phyloP scores from a whole-genome alignment of 1,140 invertebrate species.

The Tetramorium simillimum region DNA sequence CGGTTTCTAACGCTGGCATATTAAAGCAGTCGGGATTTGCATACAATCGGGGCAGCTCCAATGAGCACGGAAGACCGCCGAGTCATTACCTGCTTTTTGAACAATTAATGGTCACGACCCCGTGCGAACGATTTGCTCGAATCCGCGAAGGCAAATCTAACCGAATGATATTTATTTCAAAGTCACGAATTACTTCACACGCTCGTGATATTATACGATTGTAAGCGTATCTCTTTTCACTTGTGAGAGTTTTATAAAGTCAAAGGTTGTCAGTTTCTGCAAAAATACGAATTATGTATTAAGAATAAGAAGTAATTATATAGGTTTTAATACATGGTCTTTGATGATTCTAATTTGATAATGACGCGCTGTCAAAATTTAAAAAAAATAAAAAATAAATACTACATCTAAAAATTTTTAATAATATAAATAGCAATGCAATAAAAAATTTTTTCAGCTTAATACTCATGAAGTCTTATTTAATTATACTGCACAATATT shows the following conservation, averaged over 20 bases:
- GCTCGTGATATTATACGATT: background rate
- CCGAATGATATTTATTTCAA: background rate
- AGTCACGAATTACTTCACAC: background rate
- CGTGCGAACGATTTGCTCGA: slow-evolving; percentile 14
- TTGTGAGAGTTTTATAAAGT: background rate
- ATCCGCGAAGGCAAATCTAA: background rate
- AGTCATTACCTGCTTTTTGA: slow-evolving; percentile 9
- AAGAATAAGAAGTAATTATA: background rate
- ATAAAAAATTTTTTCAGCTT: too few species aligned
- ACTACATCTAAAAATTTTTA: too few species aligned
- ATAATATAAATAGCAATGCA: too few species aligned
- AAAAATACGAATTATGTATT: background rate
- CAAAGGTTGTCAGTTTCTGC: background rate
- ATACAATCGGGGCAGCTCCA: slow-evolving; percentile 15
- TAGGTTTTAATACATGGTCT: too few species aligned
- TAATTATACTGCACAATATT: too few species aligned
- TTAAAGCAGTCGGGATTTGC: slow-evolving; percentile 24
- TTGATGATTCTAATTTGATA: too few species aligned
- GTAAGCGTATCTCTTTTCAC: background rate
- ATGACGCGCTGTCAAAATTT: too few species aligned
- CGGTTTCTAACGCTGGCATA: slow-evolving; percentile 22
- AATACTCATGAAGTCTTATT: too few species aligned
- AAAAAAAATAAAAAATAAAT: too few species aligned
- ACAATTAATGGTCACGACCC: slow-evolving; percentile 20
- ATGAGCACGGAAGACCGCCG: background rate